These are phyloP conservation scores for Hymenopus coronatus DNA, from an alignment of 2,888 invertebrate genomes.

Conservation along the genomic window DNA sequence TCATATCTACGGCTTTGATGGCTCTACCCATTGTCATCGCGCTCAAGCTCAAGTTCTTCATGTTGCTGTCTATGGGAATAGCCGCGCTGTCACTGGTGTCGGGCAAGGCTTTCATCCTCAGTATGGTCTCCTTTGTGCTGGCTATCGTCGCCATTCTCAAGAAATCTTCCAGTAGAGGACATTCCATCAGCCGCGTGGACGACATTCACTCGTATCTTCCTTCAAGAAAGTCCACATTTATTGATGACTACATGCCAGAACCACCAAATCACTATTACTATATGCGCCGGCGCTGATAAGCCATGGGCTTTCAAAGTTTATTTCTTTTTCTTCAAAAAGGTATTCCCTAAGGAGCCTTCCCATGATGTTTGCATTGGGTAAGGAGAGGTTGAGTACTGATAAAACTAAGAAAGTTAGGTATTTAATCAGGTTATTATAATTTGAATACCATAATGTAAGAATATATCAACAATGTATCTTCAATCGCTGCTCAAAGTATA, in stretches of 20 bases:
- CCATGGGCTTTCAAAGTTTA: neutral
- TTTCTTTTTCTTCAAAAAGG: neutral
- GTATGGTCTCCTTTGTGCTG: conserved; percentile 30
- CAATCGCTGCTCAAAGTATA: too few species aligned
- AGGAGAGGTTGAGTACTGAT: too few species aligned
- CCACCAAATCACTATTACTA: neutral
- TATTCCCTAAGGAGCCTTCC: too few species aligned
- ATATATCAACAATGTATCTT: too few species aligned
- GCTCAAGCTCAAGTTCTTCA: conserved; percentile 22
- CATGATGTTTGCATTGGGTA: too few species aligned
- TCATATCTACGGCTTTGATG: conserved; percentile 4
- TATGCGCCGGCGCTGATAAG: neutral
- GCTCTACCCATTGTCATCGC: conserved; percentile 15
- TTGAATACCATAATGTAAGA: too few species aligned
- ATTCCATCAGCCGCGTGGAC: conserved; percentile 2
- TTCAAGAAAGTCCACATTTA: neutral
- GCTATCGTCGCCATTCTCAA: conserved; percentile 26
- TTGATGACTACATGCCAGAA: neutral
- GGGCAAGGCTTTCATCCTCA: conserved; percentile 31
- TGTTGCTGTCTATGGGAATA: conserved; percentile 14
- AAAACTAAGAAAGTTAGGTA: too few species aligned
- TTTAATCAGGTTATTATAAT: too few species aligned
- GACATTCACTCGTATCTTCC: neutral
- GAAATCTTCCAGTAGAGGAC: conserved; percentile 9
- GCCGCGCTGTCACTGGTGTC: conserved; percentile 23